A percentile compares a stretch with the other conserved stretches of the same genome.
Evolutionary conservation across 2,113 vertebrate species (phyloP).

Genomic region (Puntigrus tetrazona): DNA sequence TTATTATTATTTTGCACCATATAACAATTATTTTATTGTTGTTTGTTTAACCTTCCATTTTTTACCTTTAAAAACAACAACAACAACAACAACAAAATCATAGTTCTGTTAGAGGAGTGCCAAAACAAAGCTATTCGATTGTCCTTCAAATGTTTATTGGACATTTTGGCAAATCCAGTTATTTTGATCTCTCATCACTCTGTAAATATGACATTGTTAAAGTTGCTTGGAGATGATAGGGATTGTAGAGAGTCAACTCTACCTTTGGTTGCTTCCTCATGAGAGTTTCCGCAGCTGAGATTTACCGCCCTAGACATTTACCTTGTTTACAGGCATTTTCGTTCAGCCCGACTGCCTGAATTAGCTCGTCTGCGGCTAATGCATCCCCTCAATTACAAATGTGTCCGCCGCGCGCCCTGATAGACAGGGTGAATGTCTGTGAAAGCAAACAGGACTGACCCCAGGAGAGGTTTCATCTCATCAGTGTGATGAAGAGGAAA

Average conservation of each 20-base stretch:
- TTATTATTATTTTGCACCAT: too few species aligned
- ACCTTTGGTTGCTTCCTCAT: background rate
- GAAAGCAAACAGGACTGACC: background rate
- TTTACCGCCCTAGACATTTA: background rate
- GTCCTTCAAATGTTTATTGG: background rate
- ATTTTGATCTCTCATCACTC: background rate
- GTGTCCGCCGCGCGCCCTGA: background rate
- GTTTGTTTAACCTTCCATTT: too few species aligned
- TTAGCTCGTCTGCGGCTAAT: background rate
- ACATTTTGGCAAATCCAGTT: background rate
- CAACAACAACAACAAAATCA: too few species aligned
- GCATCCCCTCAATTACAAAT: conserved; percentile 3
- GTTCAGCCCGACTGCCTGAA: background rate
- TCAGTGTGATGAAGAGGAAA: conserved; percentile 58
- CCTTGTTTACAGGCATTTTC: background rate
- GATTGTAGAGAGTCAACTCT: background rate
- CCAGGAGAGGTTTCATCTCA: conserved; percentile 37
- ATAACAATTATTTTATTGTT: too few species aligned
- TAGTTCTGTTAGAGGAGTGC: too few species aligned
- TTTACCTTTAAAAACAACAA: too few species aligned
- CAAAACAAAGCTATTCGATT: background rate
- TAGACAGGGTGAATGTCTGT: conserved; percentile 24
- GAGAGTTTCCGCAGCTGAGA: background rate
- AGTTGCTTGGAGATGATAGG: background rate
- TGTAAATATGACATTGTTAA: background rate